These are phyloP conservation scores for Erynnis tages DNA, from an alignment of 2,888 invertebrate genomes.

Conservation along the genomic window DNA sequence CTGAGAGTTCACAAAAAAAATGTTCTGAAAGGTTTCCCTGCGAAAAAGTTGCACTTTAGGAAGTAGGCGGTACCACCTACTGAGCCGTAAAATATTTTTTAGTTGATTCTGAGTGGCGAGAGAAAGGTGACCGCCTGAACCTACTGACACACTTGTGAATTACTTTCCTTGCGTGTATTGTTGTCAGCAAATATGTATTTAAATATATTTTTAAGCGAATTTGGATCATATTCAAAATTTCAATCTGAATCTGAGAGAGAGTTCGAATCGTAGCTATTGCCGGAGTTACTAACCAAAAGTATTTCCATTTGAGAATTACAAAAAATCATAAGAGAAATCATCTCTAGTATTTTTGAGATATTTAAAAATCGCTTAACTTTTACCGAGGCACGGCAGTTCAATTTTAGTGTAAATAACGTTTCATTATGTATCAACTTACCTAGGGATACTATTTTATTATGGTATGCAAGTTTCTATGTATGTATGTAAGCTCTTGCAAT, in stretches of 20 bases:
- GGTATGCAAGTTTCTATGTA: not conserved
- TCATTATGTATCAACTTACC: no score
- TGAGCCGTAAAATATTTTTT: conserved; percentile 32
- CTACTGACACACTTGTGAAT: conserved; percentile 56
- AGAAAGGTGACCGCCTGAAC: conserved; percentile 68
- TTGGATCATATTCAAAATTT: not conserved
- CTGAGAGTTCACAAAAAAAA: no score
- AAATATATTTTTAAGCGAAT: not conserved
- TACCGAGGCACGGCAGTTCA: no score
- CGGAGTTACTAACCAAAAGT: not conserved
- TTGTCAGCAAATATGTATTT: conserved; percentile 40
- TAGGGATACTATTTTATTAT: not conserved
- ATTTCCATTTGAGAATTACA: no score
- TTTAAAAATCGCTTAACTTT: no score
- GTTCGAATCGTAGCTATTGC: no score
- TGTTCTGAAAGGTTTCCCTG: no score
- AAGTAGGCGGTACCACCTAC: conserved; percentile 5
- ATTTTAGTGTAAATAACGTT: no score
- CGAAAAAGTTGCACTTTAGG: not conserved
- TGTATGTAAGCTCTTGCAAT: not conserved
- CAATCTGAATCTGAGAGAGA: no score
- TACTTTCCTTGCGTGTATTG: conserved; percentile 67
- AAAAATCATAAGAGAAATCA: no score
- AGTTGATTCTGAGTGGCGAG: conserved; percentile 37
- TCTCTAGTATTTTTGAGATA: not conserved